Base-by-base conservation (phyloP, 2,113 vertebrate genomes). In the Oncorhynchus clarkii region DNA sequence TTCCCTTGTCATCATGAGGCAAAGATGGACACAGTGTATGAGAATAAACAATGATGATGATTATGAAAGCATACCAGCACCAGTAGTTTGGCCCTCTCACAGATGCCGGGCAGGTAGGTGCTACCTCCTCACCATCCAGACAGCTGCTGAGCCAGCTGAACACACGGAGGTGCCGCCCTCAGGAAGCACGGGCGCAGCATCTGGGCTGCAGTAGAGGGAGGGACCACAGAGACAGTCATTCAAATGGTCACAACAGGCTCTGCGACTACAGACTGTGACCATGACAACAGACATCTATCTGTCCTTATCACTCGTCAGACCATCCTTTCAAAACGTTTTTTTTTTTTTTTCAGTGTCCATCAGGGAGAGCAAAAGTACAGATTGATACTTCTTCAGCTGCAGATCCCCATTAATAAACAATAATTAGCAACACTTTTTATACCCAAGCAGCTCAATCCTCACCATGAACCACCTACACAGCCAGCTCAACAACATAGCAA, bases 131-230 rank as follows among this genome's bases (percentile, higher is more conserved):
- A 9, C 95, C 95, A 79, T 94, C 94, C 75, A 99, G 85, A 82
- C 96, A 98, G 70, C 93, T 93, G 80, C 96, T 97, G 84, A 99
- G 91, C 97, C 97, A 99, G 81, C 94, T 92, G 80, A 97, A 96
- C 78, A 99, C 94, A 96, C 3, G 98, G 96, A 54, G 96, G 97
- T 74, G 98, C 95, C 3, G 89, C 80, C 65, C 89, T 94, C 76
- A 99, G 93, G 88, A 96, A 98, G 0, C 93, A 85, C 0, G 96
- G 96, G 57, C 89, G 93, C 83, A 94, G 93, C 96, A 98, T 96
- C 84, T 96, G 94, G 87, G 92, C 97, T 98, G 85, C 12, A 80
- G 29, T 62, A 22, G 80, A 13, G 22, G 14, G 68, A 71, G 49
- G 70, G 29, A 16, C 45, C 62, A n/a, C 76, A 24, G 51, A 11